phyloP scores from a whole-genome alignment of 2,888 invertebrate species.

The Microctonus brassicae region DNA sequence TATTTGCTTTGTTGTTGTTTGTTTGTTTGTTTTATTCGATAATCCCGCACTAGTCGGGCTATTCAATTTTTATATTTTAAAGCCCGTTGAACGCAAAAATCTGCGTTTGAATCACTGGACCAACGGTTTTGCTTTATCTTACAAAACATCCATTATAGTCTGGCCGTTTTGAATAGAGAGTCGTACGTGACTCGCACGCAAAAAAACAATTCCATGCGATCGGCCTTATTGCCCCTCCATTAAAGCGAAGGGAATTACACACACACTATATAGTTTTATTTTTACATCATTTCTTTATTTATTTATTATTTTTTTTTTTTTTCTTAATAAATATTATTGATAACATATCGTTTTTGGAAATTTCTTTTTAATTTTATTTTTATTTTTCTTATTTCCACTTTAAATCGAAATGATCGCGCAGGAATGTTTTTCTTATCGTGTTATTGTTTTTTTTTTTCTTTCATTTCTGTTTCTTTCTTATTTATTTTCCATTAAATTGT shows the following conservation, averaged over 20 bases:
- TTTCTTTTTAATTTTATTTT: constrained; percentile 29
- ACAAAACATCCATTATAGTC: constrained; percentile 68
- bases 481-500: constrained; percentile 9
- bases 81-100: constrained; percentile 6
- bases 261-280: constrained; percentile 33
- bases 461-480: constrained; percentile 10
- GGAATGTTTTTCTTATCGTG: constrained; percentile 26
- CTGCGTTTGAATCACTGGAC: constrained; percentile 47
- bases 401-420: constrained; percentile 31
- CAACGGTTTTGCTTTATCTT: constrained; percentile 62
- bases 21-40: constrained; percentile 12
- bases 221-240: constrained; percentile 32
- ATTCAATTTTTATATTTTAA: constrained; percentile 33
- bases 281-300: too few species aligned
- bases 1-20: constrained; percentile 5
- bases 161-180: constrained; percentile 63
- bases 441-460: constrained; percentile 26
- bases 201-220: constrained; percentile 43
- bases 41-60: constrained; percentile 12
- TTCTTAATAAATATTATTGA: constrained; percentile 43
- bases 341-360: constrained; percentile 43
- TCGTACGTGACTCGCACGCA: constrained; percentile 46
- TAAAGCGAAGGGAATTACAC: constrained; percentile 37
- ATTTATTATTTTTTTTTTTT: too few species aligned
- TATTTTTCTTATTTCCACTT: constrained; percentile 22